phyloP scores from a whole-genome alignment of 2,888 invertebrate genomes.

The Lathronympha strigana region DNA sequence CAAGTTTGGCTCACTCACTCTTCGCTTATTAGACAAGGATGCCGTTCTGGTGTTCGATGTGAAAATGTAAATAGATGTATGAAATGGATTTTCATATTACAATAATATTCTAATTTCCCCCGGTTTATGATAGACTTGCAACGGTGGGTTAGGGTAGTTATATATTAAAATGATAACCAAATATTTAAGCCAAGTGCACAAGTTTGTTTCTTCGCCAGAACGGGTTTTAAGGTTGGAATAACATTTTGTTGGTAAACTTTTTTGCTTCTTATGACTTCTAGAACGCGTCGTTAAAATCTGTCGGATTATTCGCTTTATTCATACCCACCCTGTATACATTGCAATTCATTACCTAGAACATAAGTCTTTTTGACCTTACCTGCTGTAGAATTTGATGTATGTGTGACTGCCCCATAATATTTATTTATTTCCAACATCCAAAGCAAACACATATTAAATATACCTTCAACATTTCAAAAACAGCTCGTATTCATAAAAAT shows the following conservation, averaged over 20 bases:
- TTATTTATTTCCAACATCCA: background rate
- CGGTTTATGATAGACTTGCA: slow-evolving; percentile 6
- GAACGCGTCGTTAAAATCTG: too few relatives aligned
- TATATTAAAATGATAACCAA: slow-evolving; percentile 16
- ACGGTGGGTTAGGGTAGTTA: background rate
- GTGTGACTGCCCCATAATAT: too few relatives aligned
- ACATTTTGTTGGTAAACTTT: too few relatives aligned
- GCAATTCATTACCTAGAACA: too few relatives aligned
- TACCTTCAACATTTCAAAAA: slow-evolving; percentile 1
- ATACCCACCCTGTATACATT: too few relatives aligned
- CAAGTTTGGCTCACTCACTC: slow-evolving; percentile 1
- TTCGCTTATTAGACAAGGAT: slow-evolving; percentile 12
- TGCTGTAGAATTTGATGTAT: too few relatives aligned
- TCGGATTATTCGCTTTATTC: too few relatives aligned
- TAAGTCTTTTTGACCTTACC: too few relatives aligned
- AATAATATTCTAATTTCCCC: slow-evolving; percentile 28
- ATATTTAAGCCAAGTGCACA: background rate
- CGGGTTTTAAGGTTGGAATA: too few relatives aligned
- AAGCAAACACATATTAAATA: background rate
- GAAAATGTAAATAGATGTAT: background rate
- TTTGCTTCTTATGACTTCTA: too few relatives aligned
- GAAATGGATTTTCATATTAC: slow-evolving; percentile 3
- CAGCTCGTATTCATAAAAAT: slow-evolving; percentile 2
- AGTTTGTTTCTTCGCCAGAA: too few relatives aligned
- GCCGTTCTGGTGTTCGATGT: background rate